phyloP scores from a whole-genome alignment of 2,113 vertebrate genomes.

The Henicopernis longicauda region DNA sequence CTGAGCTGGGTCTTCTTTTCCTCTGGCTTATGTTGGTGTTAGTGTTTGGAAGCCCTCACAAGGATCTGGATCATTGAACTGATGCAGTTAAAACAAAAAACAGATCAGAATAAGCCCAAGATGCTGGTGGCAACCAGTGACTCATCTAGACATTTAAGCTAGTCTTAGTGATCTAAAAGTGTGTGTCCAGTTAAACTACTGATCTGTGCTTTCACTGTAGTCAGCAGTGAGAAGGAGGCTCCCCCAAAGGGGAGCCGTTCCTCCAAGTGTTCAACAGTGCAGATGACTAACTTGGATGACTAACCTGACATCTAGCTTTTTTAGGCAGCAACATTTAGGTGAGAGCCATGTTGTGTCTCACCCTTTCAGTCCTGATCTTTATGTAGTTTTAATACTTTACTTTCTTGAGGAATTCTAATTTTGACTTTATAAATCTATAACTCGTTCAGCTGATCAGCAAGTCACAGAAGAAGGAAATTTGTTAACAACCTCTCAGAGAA shows the following conservation, averaged over 20 bases:
- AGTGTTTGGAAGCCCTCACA: background rate
- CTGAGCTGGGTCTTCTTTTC: background rate
- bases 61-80: background rate
- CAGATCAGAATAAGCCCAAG: background rate
- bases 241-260: background rate
- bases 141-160: background rate
- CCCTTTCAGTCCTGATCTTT: background rate
- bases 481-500: background rate
- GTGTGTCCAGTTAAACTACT: background rate
- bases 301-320: background rate
- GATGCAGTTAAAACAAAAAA: background rate
- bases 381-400: background rate
- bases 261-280: background rate
- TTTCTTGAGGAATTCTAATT: background rate
- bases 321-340: background rate
- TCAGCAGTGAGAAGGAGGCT: background rate
- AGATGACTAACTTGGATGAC: background rate
- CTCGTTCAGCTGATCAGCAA: background rate
- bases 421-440: background rate
- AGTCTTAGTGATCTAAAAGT: background rate
- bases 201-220: background rate
- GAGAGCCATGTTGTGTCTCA: background rate
- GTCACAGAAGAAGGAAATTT: background rate
- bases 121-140: background rate
- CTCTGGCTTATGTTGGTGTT: background rate